Evolutionary conservation across 2,797 vertebrate genomes (phyloP).

Genomic region (Pogoniulus pusillus): DNA sequence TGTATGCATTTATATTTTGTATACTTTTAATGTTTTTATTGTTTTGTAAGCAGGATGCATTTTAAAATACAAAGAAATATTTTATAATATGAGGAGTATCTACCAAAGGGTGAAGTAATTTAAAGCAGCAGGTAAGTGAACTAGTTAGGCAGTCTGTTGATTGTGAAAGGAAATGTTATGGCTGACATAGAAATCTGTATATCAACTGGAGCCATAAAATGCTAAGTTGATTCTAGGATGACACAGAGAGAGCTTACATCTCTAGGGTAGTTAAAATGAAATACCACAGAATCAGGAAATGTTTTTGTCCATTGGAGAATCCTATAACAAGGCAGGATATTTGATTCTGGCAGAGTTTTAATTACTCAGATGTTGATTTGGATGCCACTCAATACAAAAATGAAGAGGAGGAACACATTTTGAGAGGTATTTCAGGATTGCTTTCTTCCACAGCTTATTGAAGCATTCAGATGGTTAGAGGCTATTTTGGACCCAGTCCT

Average conservation of each 20-base stretch:
- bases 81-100: background rate
- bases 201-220: slow-evolving; percentile 46
- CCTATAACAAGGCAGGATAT: slow-evolving; percentile 49
- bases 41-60: background rate
- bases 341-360: slow-evolving; percentile 77
- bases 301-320: slow-evolving; percentile 62
- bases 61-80: background rate
- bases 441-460: slow-evolving; percentile 70
- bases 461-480: slow-evolving; percentile 70
- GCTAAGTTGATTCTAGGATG: slow-evolving; percentile 44
- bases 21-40: background rate
- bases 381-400: slow-evolving; percentile 65
- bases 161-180: slow-evolving; percentile 51
- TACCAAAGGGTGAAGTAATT: background rate
- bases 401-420: slow-evolving; percentile 65
- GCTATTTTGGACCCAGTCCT: slow-evolving; percentile 75
- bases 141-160: background rate
- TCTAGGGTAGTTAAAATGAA: slow-evolving; percentile 51
- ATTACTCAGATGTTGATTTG: slow-evolving; percentile 76
- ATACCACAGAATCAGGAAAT: slow-evolving; percentile 57
- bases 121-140: background rate
- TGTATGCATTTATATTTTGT: background rate
- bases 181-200: slow-evolving; percentile 59
- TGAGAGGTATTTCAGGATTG: slow-evolving; percentile 63
- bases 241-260: slow-evolving; percentile 3